Base-by-base conservation (phyloP, 2,797 vertebrate species). In the Ptychobarbus kaznakovi region DNA sequence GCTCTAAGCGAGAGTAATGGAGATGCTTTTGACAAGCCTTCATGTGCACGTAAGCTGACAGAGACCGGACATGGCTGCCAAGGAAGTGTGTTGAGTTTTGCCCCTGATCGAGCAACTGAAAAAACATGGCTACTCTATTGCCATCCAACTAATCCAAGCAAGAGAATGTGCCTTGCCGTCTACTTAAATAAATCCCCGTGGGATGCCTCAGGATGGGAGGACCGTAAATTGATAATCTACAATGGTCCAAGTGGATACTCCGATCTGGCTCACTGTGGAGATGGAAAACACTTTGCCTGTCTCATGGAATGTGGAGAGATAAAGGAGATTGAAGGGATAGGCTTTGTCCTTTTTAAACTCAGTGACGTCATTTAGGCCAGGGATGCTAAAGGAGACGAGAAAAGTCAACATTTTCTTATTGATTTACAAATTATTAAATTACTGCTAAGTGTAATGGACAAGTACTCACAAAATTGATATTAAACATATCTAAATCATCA, bases 11-110 rank as follows among this genome's bases (percentile, higher is more conserved):
- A 18, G 0, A 86, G 93, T 42, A 1, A 2, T 0, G 94, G 93
- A 53, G 40, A 82, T n/a, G 61, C 7, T 0, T 96, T 96, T 10
- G 46, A 84, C 53, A 90, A 4, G 0, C 78, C 83, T 0, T 20
- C 0, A 16, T 61, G 32, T 2, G 92, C 88, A 87, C 1, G 0
- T 4, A 87, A 84, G 25, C 90, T 96, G 77, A 25, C 16, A 0
- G 95, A 96, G 15, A 90, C 93, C 0, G 63, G 22, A 15, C 6
- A 1, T 0, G 96, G 95, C 0, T 96, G 96, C 80, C 96, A 96
- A 49, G 96, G 95, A 46, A 96, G 96, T n/a, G 93, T 96, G 42
- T 89, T 95, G 51, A 93, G 93, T 81, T 96, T 96, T 75, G 46
- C 20, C 28, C 81, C 56, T 53, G n/a, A 25, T 11, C 28, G 15